Conservation (phyloP, 2,888 invertebrate genomes). For the Apodemia zela region DNA sequence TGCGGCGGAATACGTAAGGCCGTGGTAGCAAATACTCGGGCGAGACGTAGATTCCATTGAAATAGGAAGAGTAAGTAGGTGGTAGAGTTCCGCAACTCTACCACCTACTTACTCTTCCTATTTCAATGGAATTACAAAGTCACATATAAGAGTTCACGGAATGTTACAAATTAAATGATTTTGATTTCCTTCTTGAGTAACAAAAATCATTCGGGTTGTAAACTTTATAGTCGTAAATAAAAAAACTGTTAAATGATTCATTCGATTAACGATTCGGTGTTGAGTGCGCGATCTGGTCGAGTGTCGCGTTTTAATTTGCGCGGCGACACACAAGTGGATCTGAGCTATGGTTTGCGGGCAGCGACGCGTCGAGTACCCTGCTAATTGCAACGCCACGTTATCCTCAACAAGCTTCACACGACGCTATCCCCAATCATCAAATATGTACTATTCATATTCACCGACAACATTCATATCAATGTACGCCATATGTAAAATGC, state of each 20-base stretch:
- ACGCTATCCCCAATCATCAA: slow-evolving; percentile 46
- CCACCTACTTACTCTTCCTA: too few relatives aligned
- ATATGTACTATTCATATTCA: slow-evolving; percentile 43
- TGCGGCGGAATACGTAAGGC: too few relatives aligned
- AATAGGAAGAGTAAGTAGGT: too few relatives aligned
- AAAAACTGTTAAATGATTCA: slow-evolving; percentile 48
- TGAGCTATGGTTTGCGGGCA: slow-evolving; percentile 58
- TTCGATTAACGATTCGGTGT: slow-evolving; percentile 62
- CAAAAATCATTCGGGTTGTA: not conserved
- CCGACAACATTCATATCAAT: slow-evolving; percentile 27
- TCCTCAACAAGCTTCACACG: slow-evolving; percentile 49
- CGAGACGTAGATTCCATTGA: too few relatives aligned
- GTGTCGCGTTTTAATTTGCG: slow-evolving; percentile 77
- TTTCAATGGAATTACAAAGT: too few relatives aligned
- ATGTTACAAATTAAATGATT: too few relatives aligned
- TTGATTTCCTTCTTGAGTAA: not conserved
- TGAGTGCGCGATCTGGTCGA: slow-evolving; percentile 64
- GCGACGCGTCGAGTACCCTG: slow-evolving; percentile 68
- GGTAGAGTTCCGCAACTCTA: too few relatives aligned
- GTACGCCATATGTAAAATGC: slow-evolving; percentile 19
- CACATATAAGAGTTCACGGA: too few relatives aligned
- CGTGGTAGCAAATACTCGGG: too few relatives aligned
- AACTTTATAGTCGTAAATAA: slow-evolving; percentile 8
- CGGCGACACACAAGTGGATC: slow-evolving; percentile 74
- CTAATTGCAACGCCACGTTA: slow-evolving; percentile 71